phyloP scores from a whole-genome alignment of 2,888 invertebrate genomes.

The Xylota segnis region DNA sequence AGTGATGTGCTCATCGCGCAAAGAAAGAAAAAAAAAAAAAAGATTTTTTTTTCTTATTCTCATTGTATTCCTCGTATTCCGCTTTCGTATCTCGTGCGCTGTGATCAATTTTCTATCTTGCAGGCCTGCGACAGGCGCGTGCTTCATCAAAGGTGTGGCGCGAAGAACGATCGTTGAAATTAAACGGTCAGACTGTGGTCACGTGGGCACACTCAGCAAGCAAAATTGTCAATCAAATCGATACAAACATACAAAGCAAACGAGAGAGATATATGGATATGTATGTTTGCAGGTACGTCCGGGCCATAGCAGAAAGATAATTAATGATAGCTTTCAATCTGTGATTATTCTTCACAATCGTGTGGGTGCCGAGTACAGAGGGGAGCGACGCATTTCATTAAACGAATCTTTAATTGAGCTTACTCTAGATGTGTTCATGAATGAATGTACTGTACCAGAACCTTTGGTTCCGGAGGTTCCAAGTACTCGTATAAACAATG shows the following conservation, averaged over 20 bases:
- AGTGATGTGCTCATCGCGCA: conserved; percentile 70
- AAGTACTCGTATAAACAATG: conserved; percentile 71
- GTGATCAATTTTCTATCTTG: conserved; percentile 74
- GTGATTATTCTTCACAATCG: conserved; percentile 69
- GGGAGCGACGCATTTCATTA: conserved; percentile 76
- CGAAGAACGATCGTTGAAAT: conserved; percentile 74
- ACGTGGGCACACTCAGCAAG: conserved; percentile 76
- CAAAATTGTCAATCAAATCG: conserved; percentile 77
- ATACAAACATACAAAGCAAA: conserved; percentile 49
- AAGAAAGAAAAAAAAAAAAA: conserved; percentile 30
- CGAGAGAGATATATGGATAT: conserved; percentile 1
- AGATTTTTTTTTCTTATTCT: conserved; percentile 24
- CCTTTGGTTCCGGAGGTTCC: conserved; percentile 62
- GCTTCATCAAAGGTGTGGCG: conserved; percentile 73
- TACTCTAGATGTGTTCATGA: conserved; percentile 74
- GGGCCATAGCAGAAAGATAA: conserved; percentile 69
- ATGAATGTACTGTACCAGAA: conserved; percentile 56
- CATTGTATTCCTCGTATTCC: conserved; percentile 38
- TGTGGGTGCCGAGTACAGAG: conserved; percentile 66
- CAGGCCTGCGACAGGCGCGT: conserved; percentile 75
- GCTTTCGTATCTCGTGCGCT: conserved; percentile 62
- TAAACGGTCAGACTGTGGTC: conserved; percentile 76
- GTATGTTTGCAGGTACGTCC: conserved; percentile 32
- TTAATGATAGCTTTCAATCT: conserved; percentile 76
- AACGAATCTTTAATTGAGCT: conserved; percentile 76